Evolutionary conservation across 2,888 invertebrate genomes (phyloP), one percentile per base, ranked within the genome.

Genomic region (Mesoligia furuncula): DNA sequence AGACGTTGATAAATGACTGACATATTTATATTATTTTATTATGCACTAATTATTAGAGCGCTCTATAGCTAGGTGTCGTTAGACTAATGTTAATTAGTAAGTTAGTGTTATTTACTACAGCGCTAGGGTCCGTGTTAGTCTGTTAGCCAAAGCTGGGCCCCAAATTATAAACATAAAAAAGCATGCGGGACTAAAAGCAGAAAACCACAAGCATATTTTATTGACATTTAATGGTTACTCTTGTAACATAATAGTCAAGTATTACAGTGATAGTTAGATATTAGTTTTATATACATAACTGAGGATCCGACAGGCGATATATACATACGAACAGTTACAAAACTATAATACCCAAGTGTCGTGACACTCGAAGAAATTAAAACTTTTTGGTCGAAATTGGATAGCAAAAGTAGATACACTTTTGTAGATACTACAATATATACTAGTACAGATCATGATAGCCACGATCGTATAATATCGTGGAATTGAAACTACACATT

Each of bases 101-200:
- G 54, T 67, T 82, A 75, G 87, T 86, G 83, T 85, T 83, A 83
- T 80, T 79, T 80, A 48, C 85, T 87, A 88, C 87, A 79, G 90
- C 90, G 68, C 87, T 85, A 87, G 86, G 88, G 88, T 87, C 74
- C 59, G 87, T 82, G 85, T 74, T 64, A 70, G 84, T 79, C 86
- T 90, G 88, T 75, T 85, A 83, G 88, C 87, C 81, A 79, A 94
- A 94, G 95, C 95, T 94, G 94, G 94, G 92, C 93, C 94, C 94
- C 90, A 87, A 90, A 89, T 86, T 87, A 87, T 80, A 84, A 90
- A 91, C 81, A 84, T 85, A 90, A 93, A 92, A 71, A 95, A 96
- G 96, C 96, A 96, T 95, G 96, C 96, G 90, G 96, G 96, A 93
- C 95, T 95, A 95, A 83, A 96, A 96, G 96, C 96, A 96, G 87